A percentile compares a stretch with the other conserved stretches of the same genome.
Conservation (phyloP, 2,888 invertebrate species). For the Mylabris sibirica region DNA sequence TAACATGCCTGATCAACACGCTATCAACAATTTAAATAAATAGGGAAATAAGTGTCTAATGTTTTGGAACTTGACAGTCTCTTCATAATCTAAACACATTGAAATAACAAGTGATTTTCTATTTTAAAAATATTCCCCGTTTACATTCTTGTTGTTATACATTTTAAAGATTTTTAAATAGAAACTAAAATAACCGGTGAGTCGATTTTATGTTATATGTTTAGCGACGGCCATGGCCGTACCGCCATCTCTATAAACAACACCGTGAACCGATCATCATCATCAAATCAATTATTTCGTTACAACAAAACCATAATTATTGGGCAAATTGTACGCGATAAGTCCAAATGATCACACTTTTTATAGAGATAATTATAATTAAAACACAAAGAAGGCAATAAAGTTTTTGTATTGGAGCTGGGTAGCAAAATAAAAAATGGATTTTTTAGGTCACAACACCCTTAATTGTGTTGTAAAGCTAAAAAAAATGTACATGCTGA, state of each 20-base stretch:
- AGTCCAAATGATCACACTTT: no score
- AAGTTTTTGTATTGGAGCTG: not conserved
- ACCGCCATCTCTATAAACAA: conserved; percentile 5
- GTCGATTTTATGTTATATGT: conserved; percentile 13
- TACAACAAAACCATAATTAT: not conserved
- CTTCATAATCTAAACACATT: not conserved
- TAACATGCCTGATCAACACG: conserved; percentile 51
- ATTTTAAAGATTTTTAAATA: not conserved
- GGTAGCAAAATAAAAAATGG: conserved; percentile 13
- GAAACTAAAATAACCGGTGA: not conserved
- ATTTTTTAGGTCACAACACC: conserved; percentile 24
- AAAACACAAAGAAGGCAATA: no score
- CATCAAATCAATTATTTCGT: conserved; percentile 1
- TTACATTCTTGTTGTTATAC: conserved; percentile 14
- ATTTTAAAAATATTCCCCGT: not conserved
- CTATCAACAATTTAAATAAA: conserved; percentile 52
- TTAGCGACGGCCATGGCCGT: conserved; percentile 25
- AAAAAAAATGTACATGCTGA: conserved; percentile 32
- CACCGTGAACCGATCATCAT: not conserved
- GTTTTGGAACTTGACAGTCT: conserved; percentile 17
- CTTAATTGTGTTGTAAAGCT: conserved; percentile 19
- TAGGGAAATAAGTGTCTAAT: conserved; percentile 39
- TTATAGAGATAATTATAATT: no score
- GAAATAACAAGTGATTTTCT: conserved; percentile 8
- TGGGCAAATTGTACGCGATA: no score